Evolutionary conservation across 2,113 vertebrate species (phyloP).

Genomic region (Solea senegalensis): DNA sequence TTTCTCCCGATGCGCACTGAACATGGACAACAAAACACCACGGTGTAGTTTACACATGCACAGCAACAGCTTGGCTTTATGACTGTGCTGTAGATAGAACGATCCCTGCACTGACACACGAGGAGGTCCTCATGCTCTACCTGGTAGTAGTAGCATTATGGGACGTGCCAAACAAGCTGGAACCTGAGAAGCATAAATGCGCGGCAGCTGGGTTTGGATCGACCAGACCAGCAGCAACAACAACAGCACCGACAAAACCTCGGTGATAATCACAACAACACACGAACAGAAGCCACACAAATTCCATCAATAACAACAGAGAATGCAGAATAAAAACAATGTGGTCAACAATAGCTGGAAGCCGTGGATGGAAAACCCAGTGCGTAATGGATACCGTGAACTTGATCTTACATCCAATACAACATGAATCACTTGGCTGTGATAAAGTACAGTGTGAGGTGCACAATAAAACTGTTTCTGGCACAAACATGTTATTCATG

Average conservation of each 20-base stretch:
- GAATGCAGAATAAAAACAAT: conserved; percentile 5
- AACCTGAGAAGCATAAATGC: conserved; percentile 48
- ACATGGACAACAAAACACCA: not conserved
- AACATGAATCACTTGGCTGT: not conserved
- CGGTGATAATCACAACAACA: conserved; percentile 16
- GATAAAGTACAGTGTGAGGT: not conserved
- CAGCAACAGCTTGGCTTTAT: no score
- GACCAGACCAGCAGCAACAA: conserved; percentile 8
- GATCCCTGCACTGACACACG: not conserved
- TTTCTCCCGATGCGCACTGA: no score
- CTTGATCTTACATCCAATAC: not conserved
- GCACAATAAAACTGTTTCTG: not conserved
- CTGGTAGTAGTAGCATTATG: conserved; percentile 42
- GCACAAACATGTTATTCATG: not conserved
- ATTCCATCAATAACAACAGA: conserved; percentile 1
- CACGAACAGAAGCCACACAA: conserved; percentile 1
- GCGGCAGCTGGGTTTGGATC: conserved; percentile 17
- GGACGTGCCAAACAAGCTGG: conserved; percentile 61
- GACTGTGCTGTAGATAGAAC: no score
- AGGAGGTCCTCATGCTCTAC: conserved; percentile 21
- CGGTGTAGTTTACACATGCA: not conserved
- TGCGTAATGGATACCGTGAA: conserved; percentile 30
- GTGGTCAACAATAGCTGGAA: conserved; percentile 43
- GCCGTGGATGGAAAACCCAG: conserved; percentile 2
- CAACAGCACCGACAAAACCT: not conserved